Evolutionary conservation across 2,797 vertebrate species (phyloP).

Genomic region (Ispidina picta): DNA sequence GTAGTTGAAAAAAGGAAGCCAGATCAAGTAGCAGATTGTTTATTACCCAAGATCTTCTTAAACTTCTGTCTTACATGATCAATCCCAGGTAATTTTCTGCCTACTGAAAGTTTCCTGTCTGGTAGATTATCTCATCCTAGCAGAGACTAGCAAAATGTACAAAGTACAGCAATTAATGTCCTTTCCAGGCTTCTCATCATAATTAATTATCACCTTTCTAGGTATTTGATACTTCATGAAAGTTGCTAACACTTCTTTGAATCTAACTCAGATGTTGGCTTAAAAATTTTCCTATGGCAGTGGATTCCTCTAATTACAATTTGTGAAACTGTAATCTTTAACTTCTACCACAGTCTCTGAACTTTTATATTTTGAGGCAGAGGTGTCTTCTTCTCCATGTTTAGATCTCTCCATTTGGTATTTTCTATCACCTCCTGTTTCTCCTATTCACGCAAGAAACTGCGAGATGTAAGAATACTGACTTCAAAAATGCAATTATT

Average conservation of each 20-base stretch:
- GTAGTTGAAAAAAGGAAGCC: neutral
- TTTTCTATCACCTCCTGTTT: neutral
- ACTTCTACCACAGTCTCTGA: neutral
- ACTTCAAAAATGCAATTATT: neutral
- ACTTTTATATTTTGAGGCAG: neutral
- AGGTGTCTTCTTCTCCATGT: neutral
- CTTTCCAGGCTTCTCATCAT: neutral
- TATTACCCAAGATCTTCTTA: neutral
- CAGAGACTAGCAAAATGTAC: neutral
- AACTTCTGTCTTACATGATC: neutral
- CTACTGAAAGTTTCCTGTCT: neutral
- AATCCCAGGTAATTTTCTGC: neutral
- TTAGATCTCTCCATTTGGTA: neutral
- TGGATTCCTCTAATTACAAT: neutral
- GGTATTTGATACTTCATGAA: neutral
- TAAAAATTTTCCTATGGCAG: neutral
- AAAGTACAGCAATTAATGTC: neutral
- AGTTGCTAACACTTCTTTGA: neutral
- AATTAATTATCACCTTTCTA: neutral
- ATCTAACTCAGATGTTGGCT: neutral
- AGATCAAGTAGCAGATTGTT: neutral
- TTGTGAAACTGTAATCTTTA: neutral
- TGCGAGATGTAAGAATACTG: neutral
- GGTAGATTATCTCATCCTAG: neutral
- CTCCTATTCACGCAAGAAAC: neutral